These are phyloP conservation scores for Balearica regulorum DNA, from an alignment of 2,797 vertebrate species.

Conservation along the genomic window DNA sequence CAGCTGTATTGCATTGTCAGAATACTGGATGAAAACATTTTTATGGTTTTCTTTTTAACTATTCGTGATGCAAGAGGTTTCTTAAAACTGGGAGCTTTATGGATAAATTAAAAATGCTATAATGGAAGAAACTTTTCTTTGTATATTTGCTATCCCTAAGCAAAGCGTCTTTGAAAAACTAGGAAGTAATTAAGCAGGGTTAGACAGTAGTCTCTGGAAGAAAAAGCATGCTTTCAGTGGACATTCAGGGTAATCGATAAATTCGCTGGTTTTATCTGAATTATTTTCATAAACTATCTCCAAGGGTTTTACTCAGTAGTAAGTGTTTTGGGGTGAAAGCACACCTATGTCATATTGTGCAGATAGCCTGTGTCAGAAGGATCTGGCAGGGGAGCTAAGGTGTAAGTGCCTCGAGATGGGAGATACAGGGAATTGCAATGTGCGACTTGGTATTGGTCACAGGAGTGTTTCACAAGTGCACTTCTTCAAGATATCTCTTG, in stretches of 20 bases:
- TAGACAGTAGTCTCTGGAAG: background rate
- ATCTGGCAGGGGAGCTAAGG: background rate
- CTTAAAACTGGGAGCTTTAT: background rate
- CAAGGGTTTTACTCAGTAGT: background rate
- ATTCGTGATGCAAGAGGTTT: background rate
- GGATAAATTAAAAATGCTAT: background rate
- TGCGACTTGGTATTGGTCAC: background rate
- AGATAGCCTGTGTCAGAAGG: background rate
- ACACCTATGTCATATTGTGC: rapidly evolving
- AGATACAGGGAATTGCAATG: background rate
- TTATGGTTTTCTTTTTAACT: background rate
- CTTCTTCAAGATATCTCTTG: background rate
- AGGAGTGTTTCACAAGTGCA: background rate
- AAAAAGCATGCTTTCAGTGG: background rate
- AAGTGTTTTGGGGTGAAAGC: background rate
- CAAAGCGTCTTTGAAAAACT: background rate
- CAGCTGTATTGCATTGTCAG: background rate
- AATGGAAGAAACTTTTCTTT: background rate
- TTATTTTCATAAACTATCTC: background rate
- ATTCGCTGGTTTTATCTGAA: rapidly evolving
- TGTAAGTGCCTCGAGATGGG: background rate
- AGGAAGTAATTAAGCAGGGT: background rate
- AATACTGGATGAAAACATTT: background rate
- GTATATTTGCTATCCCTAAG: background rate
- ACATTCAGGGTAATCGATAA: background rate